These are phyloP conservation scores for Helicoverpa zea DNA, from an alignment of 1,140 invertebrate genomes.

Conservation along the genomic window DNA sequence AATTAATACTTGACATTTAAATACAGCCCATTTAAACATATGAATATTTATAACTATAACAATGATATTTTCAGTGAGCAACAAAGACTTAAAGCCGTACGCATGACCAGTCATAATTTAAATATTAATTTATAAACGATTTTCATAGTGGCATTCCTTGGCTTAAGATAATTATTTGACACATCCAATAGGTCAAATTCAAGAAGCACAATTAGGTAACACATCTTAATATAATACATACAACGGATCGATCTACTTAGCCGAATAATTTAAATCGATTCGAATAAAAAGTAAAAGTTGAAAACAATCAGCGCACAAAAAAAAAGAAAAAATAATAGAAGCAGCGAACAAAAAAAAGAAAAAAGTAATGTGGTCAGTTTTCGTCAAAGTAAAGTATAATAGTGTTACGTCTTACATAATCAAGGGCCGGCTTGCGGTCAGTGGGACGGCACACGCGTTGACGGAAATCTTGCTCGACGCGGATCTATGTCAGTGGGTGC, in stretches of 20 bases:
- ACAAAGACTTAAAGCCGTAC: neutral
- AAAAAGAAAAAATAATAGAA: neutral
- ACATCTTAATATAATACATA: too few species aligned
- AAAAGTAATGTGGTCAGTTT: slow-evolving; percentile 32
- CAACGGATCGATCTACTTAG: neutral
- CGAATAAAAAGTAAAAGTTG: slow-evolving; percentile 26
- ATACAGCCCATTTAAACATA: neutral
- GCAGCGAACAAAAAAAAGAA: neutral
- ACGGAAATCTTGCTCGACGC: slow-evolving; percentile 60
- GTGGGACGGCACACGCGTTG: slow-evolving; percentile 59
- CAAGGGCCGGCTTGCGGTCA: slow-evolving; percentile 63
- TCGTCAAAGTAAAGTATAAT: slow-evolving; percentile 45
- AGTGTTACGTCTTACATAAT: slow-evolving; percentile 58
- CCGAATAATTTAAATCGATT: neutral
- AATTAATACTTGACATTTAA: too few species aligned
- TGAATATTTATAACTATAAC: neutral
- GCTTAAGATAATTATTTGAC: neutral
- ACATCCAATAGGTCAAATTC: neutral
- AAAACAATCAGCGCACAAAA: slow-evolving; percentile 16
- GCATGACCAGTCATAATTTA: neutral
- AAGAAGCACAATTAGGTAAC: neutral
- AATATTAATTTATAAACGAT: neutral
- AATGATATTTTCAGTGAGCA: neutral
- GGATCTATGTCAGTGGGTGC: slow-evolving; percentile 72
- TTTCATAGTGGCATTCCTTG: neutral